phyloP scores from a whole-genome alignment of 2,113 vertebrate species.

The Cepphus grylle region DNA sequence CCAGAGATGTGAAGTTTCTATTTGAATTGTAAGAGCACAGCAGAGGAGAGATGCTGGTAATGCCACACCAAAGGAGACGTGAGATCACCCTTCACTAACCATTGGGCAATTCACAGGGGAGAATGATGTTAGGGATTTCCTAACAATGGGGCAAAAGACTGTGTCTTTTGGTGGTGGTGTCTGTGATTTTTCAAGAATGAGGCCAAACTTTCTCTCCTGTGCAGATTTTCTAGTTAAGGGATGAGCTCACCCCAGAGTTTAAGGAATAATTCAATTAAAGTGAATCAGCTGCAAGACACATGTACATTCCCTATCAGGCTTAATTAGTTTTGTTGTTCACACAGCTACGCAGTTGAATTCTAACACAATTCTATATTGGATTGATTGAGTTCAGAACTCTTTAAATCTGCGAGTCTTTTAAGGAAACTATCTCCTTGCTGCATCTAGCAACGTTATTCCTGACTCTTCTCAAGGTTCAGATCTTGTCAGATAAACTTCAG shows the following conservation, averaged over 20 bases:
- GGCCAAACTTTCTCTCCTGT: neutral
- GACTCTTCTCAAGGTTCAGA: neutral
- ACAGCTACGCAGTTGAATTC: neutral
- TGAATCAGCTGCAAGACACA: neutral
- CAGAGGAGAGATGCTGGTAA: neutral
- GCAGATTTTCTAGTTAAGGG: neutral
- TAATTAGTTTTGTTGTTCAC: slow-evolving; percentile 46
- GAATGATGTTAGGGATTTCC: neutral
- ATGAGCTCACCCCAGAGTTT: neutral
- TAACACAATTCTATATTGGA: slow-evolving; percentile 23
- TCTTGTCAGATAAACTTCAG: neutral
- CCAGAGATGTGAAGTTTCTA: neutral
- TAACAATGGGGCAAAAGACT: neutral
- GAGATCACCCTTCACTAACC: neutral
- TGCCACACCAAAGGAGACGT: neutral
- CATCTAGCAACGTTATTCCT: neutral
- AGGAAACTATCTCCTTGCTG: neutral
- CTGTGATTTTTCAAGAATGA: neutral
- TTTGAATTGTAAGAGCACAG: neutral
- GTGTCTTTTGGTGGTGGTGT: neutral
- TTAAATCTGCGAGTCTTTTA: neutral
- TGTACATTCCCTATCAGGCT: neutral
- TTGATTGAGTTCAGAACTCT: slow-evolving; percentile 17
- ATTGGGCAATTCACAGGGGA: neutral
- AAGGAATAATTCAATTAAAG: slow-evolving; percentile 23